Conservation (phyloP, 1,140 invertebrate species). For the Hermetia illucens region DNA sequence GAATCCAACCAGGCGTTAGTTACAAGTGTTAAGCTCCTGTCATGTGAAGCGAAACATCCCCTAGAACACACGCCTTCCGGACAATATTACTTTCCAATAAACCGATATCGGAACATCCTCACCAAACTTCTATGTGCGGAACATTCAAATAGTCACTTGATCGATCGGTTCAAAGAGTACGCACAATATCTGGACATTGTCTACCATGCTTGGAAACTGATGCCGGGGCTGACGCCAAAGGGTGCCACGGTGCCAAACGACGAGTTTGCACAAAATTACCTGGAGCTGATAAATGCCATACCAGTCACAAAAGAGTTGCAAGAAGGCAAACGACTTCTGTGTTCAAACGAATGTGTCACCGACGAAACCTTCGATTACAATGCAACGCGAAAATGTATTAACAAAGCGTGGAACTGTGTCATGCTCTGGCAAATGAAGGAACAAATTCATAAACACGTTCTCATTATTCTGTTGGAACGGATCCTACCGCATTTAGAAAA, state of each 20-base stretch:
- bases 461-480: conserved; percentile 69
- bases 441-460: conserved; percentile 56
- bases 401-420: conserved; percentile 53
- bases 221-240: conserved; percentile 35
- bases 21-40: conserved; percentile 48
- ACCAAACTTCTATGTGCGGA: conserved; percentile 38
- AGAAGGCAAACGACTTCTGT: conserved; percentile 32
- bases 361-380: conserved; percentile 28
- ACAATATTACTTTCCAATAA: conserved; percentile 28
- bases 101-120: conserved; percentile 36
- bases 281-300: conserved; percentile 45
- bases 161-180: conserved; percentile 48
- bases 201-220: conserved; percentile 40
- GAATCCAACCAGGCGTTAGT: conserved; percentile 46
- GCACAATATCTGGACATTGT: conserved; percentile 46
- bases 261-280: conserved; percentile 52
- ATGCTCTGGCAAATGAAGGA: conserved; percentile 53
- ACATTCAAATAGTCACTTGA: conserved; percentile 33
- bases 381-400: conserved; percentile 35
- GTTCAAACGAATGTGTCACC: conserved; percentile 7
- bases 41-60: conserved; percentile 45
- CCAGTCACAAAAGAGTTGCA: conserved; percentile 13
- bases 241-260: conserved; percentile 39
- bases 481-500: conserved; percentile 67
- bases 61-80: conserved; percentile 31